Evolutionary conservation across 2,113 vertebrate genomes (phyloP).

Genomic region (Zootoca vivipara): DNA sequence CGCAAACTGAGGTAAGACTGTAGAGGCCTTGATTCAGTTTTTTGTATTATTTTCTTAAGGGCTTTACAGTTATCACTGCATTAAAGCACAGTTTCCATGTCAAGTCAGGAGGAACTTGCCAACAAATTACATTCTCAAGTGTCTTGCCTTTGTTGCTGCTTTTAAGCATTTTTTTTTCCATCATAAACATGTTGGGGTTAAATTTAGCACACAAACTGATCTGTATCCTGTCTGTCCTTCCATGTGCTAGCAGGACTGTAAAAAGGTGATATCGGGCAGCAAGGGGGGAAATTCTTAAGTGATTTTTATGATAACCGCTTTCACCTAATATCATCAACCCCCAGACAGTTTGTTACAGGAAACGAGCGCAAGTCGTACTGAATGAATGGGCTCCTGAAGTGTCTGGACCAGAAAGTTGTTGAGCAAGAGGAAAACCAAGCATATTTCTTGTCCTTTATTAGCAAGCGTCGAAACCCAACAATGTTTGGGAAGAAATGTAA

Average conservation of each 20-base stretch:
- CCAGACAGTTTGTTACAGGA: slow-evolving; percentile 1
- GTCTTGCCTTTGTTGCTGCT: background rate
- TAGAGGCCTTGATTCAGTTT: too few species aligned
- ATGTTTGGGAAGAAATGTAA: background rate
- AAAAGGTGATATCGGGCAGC: background rate
- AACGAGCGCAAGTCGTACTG: background rate
- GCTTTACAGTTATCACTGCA: background rate
- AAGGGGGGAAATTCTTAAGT: background rate
- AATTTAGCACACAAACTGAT: background rate
- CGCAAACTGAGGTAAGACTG: too few species aligned
- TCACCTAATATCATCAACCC: background rate
- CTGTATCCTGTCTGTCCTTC: background rate
- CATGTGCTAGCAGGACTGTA: background rate
- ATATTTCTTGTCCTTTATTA: background rate
- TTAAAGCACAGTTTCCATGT: background rate
- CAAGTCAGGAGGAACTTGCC: background rate
- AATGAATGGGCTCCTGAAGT: background rate
- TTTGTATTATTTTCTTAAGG: too few species aligned
- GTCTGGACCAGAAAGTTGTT: background rate
- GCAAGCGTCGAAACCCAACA: background rate
- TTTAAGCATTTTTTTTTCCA: background rate
- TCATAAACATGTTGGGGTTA: background rate
- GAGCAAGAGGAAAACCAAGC: background rate
- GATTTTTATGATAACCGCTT: background rate
- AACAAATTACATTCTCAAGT: background rate